Conservation (phyloP, 2,888 invertebrate genomes). For the Caenorhabditis sp. region DNA sequence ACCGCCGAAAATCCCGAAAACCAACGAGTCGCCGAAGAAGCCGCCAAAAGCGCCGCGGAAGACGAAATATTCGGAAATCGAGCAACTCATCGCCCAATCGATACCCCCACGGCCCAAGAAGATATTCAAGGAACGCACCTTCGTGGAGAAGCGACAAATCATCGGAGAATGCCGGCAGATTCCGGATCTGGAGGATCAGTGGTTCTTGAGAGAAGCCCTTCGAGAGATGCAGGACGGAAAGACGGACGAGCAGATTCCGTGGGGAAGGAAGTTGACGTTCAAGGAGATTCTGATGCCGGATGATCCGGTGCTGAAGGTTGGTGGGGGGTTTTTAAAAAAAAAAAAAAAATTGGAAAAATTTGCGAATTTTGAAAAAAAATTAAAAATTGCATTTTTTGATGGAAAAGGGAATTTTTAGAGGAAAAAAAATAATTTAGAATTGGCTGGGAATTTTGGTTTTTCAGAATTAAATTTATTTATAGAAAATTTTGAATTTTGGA, state of each 20-base stretch:
- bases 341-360: too few species aligned
- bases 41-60: conserved; percentile 19
- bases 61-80: neutral
- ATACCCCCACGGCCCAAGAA: conserved; percentile 6
- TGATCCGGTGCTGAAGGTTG: conserved; percentile 43
- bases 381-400: too few species aligned
- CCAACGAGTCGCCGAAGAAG: conserved; percentile 12
- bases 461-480: too few species aligned
- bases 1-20: conserved; percentile 14
- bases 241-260: conserved; percentile 23
- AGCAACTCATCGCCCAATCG: neutral
- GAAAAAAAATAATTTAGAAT: too few species aligned
- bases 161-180: conserved; percentile 19
- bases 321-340: neutral
- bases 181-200: conserved; percentile 67
- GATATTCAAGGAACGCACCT: conserved; percentile 25
- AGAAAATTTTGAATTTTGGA: too few species aligned
- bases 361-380: neutral
- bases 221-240: conserved; percentile 38
- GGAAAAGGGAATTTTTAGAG: too few species aligned
- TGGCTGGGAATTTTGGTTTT: too few species aligned
- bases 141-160: conserved; percentile 38
- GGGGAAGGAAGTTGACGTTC: conserved; percentile 40
- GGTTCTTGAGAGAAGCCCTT: conserved; percentile 37
- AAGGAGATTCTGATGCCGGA: conserved; percentile 24